Conservation (phyloP, 2,888 invertebrate genomes). For the Pseudococcus jackbeardsleyi region DNA sequence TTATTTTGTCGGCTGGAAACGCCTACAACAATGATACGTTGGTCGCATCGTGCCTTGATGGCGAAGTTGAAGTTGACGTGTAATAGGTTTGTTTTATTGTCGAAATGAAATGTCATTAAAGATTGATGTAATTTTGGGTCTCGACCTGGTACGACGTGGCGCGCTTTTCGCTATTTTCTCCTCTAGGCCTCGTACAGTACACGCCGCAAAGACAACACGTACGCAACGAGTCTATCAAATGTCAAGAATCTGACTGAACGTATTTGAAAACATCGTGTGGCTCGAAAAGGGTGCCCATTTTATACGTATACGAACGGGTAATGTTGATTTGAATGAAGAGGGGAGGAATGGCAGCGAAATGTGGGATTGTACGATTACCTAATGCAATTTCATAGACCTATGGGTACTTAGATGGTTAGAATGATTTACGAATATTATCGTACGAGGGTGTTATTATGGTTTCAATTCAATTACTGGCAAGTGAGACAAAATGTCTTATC, state of each 20-base stretch:
- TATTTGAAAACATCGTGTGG: neutral
- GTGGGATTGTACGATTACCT: no score
- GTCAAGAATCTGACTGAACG: neutral
- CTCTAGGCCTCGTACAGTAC: neutral
- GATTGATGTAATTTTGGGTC: constrained; percentile 1
- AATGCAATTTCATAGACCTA: no score
- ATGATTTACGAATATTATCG: no score
- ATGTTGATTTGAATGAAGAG: no score
- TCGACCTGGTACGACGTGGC: neutral
- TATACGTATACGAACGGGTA: neutral
- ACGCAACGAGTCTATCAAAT: neutral
- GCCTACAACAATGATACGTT: neutral
- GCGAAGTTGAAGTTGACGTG: neutral
- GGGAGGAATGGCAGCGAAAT: no score
- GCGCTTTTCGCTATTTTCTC: no score
- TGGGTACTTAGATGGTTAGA: no score
- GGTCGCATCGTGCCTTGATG: neutral
- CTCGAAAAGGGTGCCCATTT: neutral
- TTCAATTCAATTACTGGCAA: no score
- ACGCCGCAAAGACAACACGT: neutral
- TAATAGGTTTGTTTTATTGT: constrained; percentile 14
- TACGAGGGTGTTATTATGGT: no score
- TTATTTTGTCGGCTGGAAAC: neutral
- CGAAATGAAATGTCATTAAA: constrained; percentile 24
- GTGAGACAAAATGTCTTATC: no score